Conservation (phyloP, 2,888 invertebrate species). For the Rhingia rostrata region DNA sequence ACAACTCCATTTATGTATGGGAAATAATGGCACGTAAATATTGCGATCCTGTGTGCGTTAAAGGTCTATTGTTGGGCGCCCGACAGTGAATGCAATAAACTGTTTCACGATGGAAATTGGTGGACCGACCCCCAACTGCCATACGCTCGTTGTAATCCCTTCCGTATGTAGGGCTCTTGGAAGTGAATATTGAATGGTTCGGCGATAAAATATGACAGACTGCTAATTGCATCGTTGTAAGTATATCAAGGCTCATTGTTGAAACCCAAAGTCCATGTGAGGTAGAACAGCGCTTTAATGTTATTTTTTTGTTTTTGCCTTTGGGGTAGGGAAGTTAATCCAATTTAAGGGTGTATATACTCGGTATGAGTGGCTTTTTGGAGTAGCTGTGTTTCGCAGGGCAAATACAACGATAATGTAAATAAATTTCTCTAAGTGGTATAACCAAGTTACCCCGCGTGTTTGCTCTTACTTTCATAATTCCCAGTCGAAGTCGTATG, state of each 20-base stretch:
- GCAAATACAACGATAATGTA: conserved; percentile 10
- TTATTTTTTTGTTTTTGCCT: neutral
- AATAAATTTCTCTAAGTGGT: conserved; percentile 24
- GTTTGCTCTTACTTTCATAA: neutral
- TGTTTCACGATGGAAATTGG: conserved; percentile 4
- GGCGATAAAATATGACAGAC: conserved; percentile 49
- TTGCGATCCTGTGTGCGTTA: conserved; percentile 36
- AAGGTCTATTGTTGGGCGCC: conserved; percentile 44
- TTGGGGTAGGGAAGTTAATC: neutral
- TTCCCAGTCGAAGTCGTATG: too few relatives aligned
- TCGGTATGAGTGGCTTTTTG: neutral
- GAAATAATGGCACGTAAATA: conserved; percentile 56
- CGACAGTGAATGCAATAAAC: conserved; percentile 19
- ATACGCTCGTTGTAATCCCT: conserved; percentile 10
- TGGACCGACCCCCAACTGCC: neutral
- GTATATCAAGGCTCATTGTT: conserved; percentile 29
- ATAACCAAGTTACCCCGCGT: conserved; percentile 1
- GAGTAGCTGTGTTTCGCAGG: neutral
- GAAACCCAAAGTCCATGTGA: neutral
- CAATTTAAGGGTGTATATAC: neutral
- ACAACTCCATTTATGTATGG: conserved; percentile 27
- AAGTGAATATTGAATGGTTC: conserved; percentile 46
- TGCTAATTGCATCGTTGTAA: conserved; percentile 49
- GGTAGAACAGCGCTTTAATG: neutral
- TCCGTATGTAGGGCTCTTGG: conserved; percentile 7